Evolutionary conservation across 1,140 invertebrate species (phyloP).

Genomic region (Drosophila dunni): DNA sequence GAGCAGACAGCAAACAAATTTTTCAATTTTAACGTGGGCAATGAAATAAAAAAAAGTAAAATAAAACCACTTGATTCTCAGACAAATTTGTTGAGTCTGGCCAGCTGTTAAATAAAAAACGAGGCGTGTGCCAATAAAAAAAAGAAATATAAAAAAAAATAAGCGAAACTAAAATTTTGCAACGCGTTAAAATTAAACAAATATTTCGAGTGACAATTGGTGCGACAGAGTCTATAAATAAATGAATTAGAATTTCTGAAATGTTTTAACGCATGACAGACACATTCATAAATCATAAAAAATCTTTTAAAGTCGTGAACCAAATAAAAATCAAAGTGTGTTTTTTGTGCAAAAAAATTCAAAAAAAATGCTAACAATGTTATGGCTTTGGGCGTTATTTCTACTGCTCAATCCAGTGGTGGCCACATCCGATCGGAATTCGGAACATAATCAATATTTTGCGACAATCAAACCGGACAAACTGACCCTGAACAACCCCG

Average conservation of each 20-base stretch:
- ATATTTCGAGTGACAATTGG: conserved; percentile 13
- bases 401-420: conserved; percentile 3
- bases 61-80: conserved; percentile 30
- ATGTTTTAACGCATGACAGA: neutral
- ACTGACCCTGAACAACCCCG: neutral
- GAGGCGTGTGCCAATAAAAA: conserved; percentile 61
- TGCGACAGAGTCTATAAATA: conserved; percentile 8
- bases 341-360: too few species aligned
- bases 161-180: conserved; percentile 41
- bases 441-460: conserved; percentile 6
- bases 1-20: conserved; percentile 52
- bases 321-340: neutral
- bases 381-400: neutral
- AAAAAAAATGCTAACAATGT: conserved; percentile 7
- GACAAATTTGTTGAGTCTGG: conserved; percentile 43
- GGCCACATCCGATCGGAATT: neutral
- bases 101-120: conserved; percentile 36
- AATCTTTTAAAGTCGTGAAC: neutral
- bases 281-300: conserved; percentile 5
- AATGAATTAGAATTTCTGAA: conserved; percentile 10
- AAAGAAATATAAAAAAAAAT: conserved; percentile 13
- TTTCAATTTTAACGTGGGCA: neutral
- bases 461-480: conserved; percentile 17
- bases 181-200: conserved; percentile 48
- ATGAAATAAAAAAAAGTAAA: conserved; percentile 3